phyloP scores from a whole-genome alignment of 2,888 invertebrate species.

The Erebia palarica region DNA sequence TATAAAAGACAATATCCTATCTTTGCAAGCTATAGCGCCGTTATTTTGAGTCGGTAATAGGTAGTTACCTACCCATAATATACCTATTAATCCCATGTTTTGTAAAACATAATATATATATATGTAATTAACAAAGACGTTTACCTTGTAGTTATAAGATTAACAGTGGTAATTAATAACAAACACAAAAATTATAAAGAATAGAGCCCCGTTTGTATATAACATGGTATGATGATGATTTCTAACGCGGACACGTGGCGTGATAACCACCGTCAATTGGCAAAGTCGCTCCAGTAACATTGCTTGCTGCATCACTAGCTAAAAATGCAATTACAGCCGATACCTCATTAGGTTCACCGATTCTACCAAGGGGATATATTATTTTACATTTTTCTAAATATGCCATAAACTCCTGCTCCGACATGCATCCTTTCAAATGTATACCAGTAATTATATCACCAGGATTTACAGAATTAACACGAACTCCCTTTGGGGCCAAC shows the following conservation, averaged over 20 bases:
- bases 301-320: conserved; percentile 91
- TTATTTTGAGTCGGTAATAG: no score
- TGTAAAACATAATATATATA: no score
- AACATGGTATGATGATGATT: not conserved
- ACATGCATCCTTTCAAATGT: conserved; percentile 91
- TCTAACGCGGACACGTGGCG: conserved; percentile 90
- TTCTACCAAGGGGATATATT: conserved; percentile 94
- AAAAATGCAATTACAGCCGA: conserved; percentile 94
- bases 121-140: no score
- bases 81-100: no score
- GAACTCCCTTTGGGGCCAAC: conserved; percentile 88
- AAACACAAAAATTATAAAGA: no score
- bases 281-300: conserved; percentile 91
- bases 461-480: conserved; percentile 96
- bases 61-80: no score
- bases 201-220: no score
- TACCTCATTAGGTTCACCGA: conserved; percentile 92
- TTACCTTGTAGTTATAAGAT: no score
- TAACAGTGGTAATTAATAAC: no score
- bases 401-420: conserved; percentile 87
- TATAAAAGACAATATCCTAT: no score
- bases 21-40: no score
- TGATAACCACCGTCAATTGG: conserved; percentile 95
- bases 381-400: conserved; percentile 91
- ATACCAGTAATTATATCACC: conserved; percentile 95